A percentile compares a stretch with the other conserved stretches of the same genome.
phyloP scores from a whole-genome alignment of 1,140 invertebrate genomes.

The Calliphora vicina region DNA sequence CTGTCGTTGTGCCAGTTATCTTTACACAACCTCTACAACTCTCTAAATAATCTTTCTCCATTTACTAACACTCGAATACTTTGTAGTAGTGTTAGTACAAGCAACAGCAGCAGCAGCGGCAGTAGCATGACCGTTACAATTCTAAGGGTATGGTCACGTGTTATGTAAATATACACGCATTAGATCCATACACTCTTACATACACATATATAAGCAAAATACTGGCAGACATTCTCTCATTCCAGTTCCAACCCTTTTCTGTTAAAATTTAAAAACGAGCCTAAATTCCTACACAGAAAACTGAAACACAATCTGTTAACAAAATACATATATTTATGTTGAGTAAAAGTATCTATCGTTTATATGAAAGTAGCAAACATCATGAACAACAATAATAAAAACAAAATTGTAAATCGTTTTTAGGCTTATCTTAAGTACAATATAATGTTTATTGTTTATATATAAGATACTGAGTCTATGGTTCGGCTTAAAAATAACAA shows the following conservation, averaged over 20 bases:
- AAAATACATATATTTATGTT: neutral
- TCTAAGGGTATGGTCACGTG: constrained; percentile 1
- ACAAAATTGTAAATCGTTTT: neutral
- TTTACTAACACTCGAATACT: neutral
- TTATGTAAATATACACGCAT: neutral
- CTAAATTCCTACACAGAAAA: neutral
- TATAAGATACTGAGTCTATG: too few species aligned
- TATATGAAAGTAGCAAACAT: neutral
- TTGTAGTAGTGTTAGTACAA: neutral
- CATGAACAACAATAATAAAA: neutral
- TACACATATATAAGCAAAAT: neutral
- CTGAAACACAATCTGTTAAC: neutral
- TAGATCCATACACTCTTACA: neutral
- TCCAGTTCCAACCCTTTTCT: neutral
- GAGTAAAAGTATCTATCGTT: neutral
- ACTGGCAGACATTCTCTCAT: neutral
- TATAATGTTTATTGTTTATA: neutral
- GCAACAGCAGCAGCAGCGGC: neutral
- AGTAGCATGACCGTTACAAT: neutral
- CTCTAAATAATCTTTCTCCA: neutral
- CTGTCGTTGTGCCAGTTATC: neutral
- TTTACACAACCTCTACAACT: neutral
- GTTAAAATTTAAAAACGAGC: neutral
- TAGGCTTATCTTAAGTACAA: neutral
- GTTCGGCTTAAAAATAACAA: neutral